Base-by-base conservation (phyloP, 2,888 invertebrate genomes). In the Cordilura impudica region DNA sequence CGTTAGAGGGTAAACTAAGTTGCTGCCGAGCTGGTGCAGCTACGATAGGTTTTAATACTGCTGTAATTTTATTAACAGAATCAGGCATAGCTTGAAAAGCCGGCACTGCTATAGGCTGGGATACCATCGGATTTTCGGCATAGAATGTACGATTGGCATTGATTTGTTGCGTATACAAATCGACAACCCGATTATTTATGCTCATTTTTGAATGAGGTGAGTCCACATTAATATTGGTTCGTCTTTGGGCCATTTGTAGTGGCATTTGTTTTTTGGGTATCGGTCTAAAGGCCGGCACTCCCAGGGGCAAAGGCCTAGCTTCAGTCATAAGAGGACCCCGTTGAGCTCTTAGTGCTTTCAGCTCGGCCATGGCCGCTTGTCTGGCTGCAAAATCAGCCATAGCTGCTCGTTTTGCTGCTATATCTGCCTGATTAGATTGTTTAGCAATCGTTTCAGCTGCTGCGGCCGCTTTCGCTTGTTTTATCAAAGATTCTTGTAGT, bases 241-340 rank as follows among this genome's bases (percentile, higher is more conserved):
- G 84, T 16, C 88, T 82, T 78, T 87, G 85, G 8, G 87, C 87
- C 23, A 67, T 53, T 66, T 71, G 84, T 26, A 71, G 19, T 8
- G 77, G 47, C 35, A 21, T 14, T 47, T 23, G 72, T 6, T 92
- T 93, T 21, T 94, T 92, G 49, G 95, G 95, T 81, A 96, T 91
- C 0, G 96, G 96, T 86, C 92, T 94, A 89, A 96, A 96, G 0
- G 95, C 93, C 31, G 96, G 96, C 7, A 96, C 93, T 7, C 92
- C 92, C 89, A 92, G 90, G 2, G 91, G 91, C 83, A 92, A 87
- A 0, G 92, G 91, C 63, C 92, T 91, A 0, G 91, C 92, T 87
- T 92, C 90, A 12, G 92, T 88, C 89, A 90, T 89, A 1, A 88
- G 81, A 35, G 83, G 84, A 3, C 76, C 72, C 19, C 82, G 83